Conservation (phyloP, 2,113 vertebrate species). For the Erythrocercus mccallii region DNA sequence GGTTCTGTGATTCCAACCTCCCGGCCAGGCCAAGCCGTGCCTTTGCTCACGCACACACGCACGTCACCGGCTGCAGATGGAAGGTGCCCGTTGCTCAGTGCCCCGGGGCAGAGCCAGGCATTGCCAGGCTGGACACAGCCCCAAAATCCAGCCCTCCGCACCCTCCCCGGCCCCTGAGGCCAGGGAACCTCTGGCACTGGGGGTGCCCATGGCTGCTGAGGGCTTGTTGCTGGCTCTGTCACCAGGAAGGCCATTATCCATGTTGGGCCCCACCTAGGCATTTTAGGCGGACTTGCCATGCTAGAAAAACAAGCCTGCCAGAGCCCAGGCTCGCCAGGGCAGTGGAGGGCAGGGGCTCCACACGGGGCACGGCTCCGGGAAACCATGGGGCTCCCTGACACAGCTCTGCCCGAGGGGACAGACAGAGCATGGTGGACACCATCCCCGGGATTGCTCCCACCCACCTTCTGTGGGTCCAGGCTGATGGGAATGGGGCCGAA, state of each 20-base stretch:
- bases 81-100: background rate
- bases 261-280: slow-evolving; percentile 25
- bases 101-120: background rate
- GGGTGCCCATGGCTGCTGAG: background rate
- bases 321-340: background rate
- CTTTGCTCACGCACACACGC: background rate
- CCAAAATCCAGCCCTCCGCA: background rate
- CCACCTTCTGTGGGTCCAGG: background rate
- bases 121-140: accelerated
- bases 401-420: accelerated
- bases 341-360: background rate
- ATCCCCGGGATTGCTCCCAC: accelerated
- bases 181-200: background rate
- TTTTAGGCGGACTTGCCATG: background rate
- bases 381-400: accelerated
- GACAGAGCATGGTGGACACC: accelerated
- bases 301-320: slow-evolving; percentile 54
- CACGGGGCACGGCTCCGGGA: accelerated
- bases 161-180: background rate
- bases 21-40: background rate
- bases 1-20: background rate
- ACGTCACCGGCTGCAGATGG: background rate
- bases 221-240: background rate
- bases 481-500: background rate
- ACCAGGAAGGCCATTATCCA: slow-evolving; percentile 9